Percentiles rank a stretch among this genome's conserved stretches.
phyloP scores from a whole-genome alignment of 2,113 vertebrate species.

The Cryptotis parvus region DNA sequence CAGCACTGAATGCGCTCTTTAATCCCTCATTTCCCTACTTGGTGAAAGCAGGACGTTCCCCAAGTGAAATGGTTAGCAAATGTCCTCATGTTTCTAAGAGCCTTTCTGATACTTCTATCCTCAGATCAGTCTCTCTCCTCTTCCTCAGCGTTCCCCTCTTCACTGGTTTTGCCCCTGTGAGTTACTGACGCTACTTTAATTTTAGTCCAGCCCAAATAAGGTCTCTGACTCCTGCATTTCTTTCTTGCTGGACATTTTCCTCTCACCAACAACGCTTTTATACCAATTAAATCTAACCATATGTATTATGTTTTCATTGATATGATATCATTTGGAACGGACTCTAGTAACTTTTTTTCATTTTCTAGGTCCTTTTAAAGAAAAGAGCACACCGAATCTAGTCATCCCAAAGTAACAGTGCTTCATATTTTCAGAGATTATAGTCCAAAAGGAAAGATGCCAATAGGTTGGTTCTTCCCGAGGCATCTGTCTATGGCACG shows the following conservation, averaged over 20 bases:
- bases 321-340: neutral
- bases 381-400: too few species aligned
- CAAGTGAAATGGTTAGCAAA: neutral
- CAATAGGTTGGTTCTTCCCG: too few species aligned
- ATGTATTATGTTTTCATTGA: too few species aligned
- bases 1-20: neutral
- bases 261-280: neutral
- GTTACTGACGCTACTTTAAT: neutral
- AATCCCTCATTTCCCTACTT: neutral
- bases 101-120: neutral
- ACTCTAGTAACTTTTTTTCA: neutral
- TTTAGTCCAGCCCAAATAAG: neutral
- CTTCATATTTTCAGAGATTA: too few species aligned
- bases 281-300: neutral
- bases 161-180: neutral
- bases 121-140: neutral
- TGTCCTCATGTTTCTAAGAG: neutral
- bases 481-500: too few species aligned
- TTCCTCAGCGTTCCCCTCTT: neutral
- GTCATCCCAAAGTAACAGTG: too few species aligned
- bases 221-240: fast-evolving
- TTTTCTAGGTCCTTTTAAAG: too few species aligned
- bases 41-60: too few species aligned
- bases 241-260: neutral
- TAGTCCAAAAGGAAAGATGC: too few species aligned